A percentile compares a stretch with the other conserved stretches of the same genome.
Conservation (phyloP, 2,113 vertebrate genomes). For the Ammodytes marinus region DNA sequence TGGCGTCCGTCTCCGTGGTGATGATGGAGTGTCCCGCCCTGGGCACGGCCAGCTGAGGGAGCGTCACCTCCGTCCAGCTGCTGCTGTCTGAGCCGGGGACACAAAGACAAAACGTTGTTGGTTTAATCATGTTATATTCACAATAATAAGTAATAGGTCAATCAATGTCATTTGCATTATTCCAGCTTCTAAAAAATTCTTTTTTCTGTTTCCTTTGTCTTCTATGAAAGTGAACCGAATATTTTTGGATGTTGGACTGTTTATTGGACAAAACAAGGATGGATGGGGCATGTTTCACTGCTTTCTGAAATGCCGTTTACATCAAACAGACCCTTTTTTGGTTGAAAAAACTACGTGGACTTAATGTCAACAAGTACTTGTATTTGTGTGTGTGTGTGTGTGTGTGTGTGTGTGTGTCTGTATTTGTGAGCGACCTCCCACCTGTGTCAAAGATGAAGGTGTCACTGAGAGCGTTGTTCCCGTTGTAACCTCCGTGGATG, state of each 20-base stretch:
- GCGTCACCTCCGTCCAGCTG: constrained; percentile 82
- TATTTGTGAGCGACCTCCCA: constrained; percentile 29
- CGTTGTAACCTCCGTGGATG: constrained; percentile 83
- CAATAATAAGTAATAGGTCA: neutral
- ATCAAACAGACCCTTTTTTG: too few relatives aligned
- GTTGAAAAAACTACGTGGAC: too few relatives aligned
- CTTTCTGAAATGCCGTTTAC: too few relatives aligned
- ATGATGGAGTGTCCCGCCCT: constrained; percentile 85
- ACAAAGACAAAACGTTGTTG: neutral
- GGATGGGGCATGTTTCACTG: too few relatives aligned
- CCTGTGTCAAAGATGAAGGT: constrained; percentile 83
- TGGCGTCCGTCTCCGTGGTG: constrained; percentile 65
- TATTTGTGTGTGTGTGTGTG: neutral
- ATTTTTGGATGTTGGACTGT: too few relatives aligned
- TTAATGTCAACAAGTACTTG: neutral
- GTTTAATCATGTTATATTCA: neutral
- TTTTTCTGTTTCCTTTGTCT: too few relatives aligned
- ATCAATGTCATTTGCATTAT: too few relatives aligned
- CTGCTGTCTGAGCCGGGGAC: constrained; percentile 72
- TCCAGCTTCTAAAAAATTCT: neutral
- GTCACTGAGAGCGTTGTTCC: constrained; percentile 80
- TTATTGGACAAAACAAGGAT: too few relatives aligned
- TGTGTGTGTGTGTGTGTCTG: too few relatives aligned
- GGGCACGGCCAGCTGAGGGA: constrained; percentile 72
- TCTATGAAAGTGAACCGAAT: too few relatives aligned